Percentiles rank a stretch among this genome's conserved stretches.
Evolutionary conservation across 2,888 invertebrate species (phyloP).

Genomic region (Alviniconcha strummeri): DNA sequence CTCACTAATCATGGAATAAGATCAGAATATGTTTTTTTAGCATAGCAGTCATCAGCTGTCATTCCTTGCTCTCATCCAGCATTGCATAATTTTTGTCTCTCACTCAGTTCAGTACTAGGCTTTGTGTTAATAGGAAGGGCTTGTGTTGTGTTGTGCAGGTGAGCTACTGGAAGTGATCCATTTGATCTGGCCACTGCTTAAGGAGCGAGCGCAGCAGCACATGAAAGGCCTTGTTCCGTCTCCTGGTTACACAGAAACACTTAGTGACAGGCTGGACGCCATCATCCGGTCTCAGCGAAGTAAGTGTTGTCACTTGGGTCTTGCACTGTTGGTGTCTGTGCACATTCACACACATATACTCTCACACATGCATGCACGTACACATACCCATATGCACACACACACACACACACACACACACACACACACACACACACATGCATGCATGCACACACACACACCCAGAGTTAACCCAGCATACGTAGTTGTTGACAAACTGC

Average conservation of each 20-base stretch:
- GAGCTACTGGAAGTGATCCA: conserved; percentile 59
- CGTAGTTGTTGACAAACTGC: background rate
- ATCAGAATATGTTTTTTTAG: too few species aligned
- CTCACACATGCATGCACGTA: background rate
- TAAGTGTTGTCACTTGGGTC: conserved; percentile 44
- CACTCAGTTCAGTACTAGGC: too few species aligned
- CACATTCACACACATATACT: too few species aligned
- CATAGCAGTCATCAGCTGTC: too few species aligned
- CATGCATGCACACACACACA: background rate
- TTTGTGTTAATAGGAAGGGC: background rate
- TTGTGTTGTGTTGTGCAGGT: conserved; percentile 41
- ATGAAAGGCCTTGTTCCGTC: conserved; percentile 9
- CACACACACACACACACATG: background rate
- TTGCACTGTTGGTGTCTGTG: too few species aligned
- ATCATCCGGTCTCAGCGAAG: conserved; percentile 55
- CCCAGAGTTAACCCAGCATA: background rate
- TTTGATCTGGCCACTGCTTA: conserved; percentile 50
- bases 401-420: background rate
- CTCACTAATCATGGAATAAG: too few species aligned
- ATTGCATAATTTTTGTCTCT: too few species aligned
- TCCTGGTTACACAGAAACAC: conserved; percentile 33
- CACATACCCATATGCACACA: background rate
- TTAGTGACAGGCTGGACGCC: conserved; percentile 51
- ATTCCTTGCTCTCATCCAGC: too few species aligned
- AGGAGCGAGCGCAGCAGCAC: conserved; percentile 37